Base-by-base conservation (phyloP, 2,113 vertebrate genomes). In the Lepidothrix coronata region DNA sequence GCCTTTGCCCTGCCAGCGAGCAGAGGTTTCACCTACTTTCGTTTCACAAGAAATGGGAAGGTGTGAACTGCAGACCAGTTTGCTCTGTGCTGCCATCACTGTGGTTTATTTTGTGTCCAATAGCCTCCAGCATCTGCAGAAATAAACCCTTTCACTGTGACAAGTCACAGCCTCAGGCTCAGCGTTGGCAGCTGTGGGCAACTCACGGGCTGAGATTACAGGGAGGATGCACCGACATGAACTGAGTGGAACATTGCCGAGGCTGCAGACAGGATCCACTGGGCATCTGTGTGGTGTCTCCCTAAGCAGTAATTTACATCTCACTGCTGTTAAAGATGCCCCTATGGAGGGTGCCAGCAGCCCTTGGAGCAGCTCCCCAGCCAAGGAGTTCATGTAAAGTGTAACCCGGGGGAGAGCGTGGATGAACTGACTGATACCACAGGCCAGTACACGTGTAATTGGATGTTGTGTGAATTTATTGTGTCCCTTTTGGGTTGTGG, bases 381-480 rank as follows among this genome's bases (percentile, higher is more conserved):
- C 76, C 49, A 43, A 52, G 37, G 43, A 63, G 10, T 75, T 44
- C 0, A 2, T 66, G 59, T 73, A 11, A 54, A 66, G 14, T 22
- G 8, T n/a, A 58, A 48, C 54, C 49, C 33, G 2, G 4, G 37
- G 31, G 49, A 71, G 27, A 28, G 48, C 23, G 22, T 0, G 3
- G 22, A 24, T 54, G 80, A 77, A 1, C 49, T 27, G 37, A 35
- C 58, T 43, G 12, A 6, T 59, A 22, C 25, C 46, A n/a, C 67
- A 61, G 57, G 15, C n/a, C 49, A 24, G 12, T 3, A 11, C 20
- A 7, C 0, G 0, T 17, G 43, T 46, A 3, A 46, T 66, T 72
- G n/a, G 51, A 13, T 61, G 52, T 41, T 37, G 43, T 52, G 13
- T 70, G 44, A 58, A 20, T 75, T 83, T 63, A n/a, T 9, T 24